Conservation (phyloP, 2,797 vertebrate species). For the Epinephelus awoara region DNA sequence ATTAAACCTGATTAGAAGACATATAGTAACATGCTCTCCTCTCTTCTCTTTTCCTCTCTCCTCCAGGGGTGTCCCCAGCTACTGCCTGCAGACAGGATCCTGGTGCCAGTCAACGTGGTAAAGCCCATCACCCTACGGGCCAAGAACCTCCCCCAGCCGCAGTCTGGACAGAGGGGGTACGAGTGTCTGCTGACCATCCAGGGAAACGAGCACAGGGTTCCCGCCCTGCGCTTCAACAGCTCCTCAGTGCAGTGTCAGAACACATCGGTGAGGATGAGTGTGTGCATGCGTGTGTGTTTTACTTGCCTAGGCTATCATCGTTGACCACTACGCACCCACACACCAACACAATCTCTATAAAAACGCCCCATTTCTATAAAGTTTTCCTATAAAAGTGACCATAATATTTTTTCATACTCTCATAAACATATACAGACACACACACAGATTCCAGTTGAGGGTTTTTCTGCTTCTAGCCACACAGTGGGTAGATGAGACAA, state of each 20-base stretch:
- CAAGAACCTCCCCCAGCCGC: constrained; percentile 96
- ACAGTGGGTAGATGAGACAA: constrained; percentile 53
- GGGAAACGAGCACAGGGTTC: constrained; percentile 93
- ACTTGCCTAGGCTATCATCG: constrained; percentile 14
- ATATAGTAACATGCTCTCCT: neutral
- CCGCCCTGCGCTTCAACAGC: constrained; percentile 97
- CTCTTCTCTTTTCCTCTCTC: constrained; percentile 5
- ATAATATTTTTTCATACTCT: constrained; percentile 19
- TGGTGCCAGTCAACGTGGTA: constrained; percentile 96
- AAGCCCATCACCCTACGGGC: constrained; percentile 96
- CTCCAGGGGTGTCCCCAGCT: constrained; percentile 96
- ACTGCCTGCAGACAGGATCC: constrained; percentile 92
- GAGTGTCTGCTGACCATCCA: constrained; percentile 96
- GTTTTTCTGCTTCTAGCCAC: constrained; percentile 32
- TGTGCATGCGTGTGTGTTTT: constrained; percentile 19
- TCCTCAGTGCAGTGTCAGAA: constrained; percentile 99
- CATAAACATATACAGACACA: neutral
- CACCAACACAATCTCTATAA: constrained; percentile 39
- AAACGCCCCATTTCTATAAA: constrained; percentile 43
- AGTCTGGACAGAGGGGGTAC: constrained; percentile 96
- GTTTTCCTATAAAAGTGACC: constrained; percentile 26
- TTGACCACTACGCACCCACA: constrained; percentile 6
- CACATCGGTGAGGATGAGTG: constrained; percentile 91
- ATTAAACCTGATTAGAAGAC: neutral
- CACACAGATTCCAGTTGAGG: constrained; percentile 24